Evolutionary conservation across 2,888 invertebrate genomes (phyloP).

Genomic region (Eustalomyia histrio): DNA sequence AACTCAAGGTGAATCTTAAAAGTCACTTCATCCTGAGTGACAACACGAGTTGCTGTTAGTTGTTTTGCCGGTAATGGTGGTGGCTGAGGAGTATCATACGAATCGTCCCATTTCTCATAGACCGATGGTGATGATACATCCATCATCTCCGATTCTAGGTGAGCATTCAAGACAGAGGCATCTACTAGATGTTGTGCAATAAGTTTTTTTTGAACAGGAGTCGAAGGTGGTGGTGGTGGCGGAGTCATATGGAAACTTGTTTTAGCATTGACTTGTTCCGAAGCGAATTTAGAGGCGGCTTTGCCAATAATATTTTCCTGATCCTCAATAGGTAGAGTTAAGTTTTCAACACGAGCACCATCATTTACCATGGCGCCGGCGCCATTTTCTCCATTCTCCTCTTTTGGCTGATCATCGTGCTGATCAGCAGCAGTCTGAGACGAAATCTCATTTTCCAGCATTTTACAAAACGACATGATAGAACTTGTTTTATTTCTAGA

Average conservation of each 20-base stretch:
- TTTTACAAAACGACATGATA: constrained; percentile 66
- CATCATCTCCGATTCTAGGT: constrained; percentile 15
- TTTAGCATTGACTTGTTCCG: constrained; percentile 65
- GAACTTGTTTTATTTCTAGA: constrained; percentile 16
- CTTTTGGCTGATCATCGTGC: constrained; percentile 3
- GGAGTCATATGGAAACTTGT: constrained; percentile 65
- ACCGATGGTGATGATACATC: background rate
- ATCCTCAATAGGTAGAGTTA: background rate
- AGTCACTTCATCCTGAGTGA: constrained; percentile 66
- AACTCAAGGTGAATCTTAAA: constrained; percentile 70
- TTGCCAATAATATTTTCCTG: constrained; percentile 49
- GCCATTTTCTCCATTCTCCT: constrained; percentile 72
- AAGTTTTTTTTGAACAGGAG: constrained; percentile 69
- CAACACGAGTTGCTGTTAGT: background rate
- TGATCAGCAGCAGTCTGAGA: constrained; percentile 1
- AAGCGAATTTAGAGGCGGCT: constrained; percentile 48
- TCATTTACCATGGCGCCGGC: constrained; percentile 71
- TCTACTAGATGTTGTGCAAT: constrained; percentile 16
- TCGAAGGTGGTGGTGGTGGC: constrained; percentile 74
- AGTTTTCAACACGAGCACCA: background rate
- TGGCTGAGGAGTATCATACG: constrained; percentile 70
- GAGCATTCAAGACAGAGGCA: constrained; percentile 13
- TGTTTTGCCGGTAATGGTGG: constrained; percentile 67
- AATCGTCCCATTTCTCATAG: constrained; percentile 70
- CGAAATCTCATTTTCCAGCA: constrained; percentile 61